phyloP scores from a whole-genome alignment of 2,797 vertebrate species.

The Ceryle rudis region DNA sequence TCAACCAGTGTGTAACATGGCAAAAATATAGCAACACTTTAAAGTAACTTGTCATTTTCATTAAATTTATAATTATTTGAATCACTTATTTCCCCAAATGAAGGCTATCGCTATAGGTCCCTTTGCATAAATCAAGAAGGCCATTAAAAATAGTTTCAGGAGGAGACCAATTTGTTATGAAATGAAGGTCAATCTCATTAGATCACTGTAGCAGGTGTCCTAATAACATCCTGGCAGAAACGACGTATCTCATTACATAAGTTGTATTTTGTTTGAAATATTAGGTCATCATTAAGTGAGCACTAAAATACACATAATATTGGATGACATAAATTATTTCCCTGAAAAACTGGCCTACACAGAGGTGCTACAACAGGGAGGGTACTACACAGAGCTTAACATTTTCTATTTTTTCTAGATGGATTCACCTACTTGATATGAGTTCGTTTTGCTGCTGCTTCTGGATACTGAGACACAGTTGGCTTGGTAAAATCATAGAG shows the following conservation, averaged over 20 bases:
- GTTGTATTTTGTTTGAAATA: conserved; percentile 62
- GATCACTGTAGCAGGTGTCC: conserved; percentile 5
- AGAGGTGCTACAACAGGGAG: not conserved
- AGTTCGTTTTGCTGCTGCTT: not conserved
- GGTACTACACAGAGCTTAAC: not conserved
- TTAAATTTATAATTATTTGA: not conserved
- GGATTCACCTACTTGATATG: not conserved
- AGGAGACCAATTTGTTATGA: conserved; percentile 24
- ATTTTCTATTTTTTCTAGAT: not conserved
- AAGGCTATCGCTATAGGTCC: not conserved
- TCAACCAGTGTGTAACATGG: not conserved
- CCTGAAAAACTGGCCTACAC: not conserved
- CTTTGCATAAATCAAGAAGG: conserved; percentile 2
- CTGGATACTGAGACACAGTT: not conserved
- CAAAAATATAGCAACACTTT: not conserved
- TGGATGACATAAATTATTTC: not conserved
- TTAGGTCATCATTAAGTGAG: not conserved
- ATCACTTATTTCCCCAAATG: not conserved
- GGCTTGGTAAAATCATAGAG: not conserved
- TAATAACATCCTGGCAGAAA: conserved; percentile 55
- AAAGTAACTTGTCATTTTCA: not conserved
- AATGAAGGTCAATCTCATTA: conserved; percentile 66
- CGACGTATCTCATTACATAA: conserved; percentile 38
- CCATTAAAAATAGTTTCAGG: conserved; percentile 49
- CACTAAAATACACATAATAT: conserved; percentile 23